Conservation (phyloP, 1,140 invertebrate species). For the Drosophila chauvacae region DNA sequence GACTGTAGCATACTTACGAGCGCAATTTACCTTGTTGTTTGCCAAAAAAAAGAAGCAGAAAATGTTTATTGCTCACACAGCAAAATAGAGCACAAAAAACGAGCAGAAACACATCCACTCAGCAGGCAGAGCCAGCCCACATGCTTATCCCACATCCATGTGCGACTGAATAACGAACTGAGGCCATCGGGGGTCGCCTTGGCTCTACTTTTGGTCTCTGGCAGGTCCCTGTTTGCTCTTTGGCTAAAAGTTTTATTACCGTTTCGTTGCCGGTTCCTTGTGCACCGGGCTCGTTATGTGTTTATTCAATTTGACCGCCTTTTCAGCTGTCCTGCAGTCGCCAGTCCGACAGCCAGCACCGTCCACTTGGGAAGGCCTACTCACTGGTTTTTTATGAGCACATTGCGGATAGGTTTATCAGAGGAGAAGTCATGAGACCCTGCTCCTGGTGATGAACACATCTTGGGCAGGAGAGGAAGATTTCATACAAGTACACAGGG, state of each 20-base stretch:
- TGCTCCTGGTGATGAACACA: slow-evolving; percentile 10
- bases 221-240: slow-evolving; percentile 41
- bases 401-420: slow-evolving; percentile 66
- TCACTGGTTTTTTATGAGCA: slow-evolving; percentile 53
- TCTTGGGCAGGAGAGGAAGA: neutral
- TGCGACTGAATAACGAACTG: slow-evolving; percentile 64
- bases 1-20: slow-evolving; percentile 75
- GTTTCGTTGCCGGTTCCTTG: slow-evolving; percentile 54
- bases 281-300: slow-evolving; percentile 76
- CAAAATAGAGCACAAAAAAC: slow-evolving; percentile 41
- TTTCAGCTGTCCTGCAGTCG: slow-evolving; percentile 31
- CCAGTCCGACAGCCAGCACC: neutral
- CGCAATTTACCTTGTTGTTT: slow-evolving; percentile 66
- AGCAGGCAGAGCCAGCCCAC: slow-evolving; percentile 14
- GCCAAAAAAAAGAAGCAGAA: slow-evolving; percentile 35
- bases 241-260: slow-evolving; percentile 82
- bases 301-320: slow-evolving; percentile 74
- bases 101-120: slow-evolving; percentile 23
- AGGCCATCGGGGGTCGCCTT: slow-evolving; percentile 49
- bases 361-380: slow-evolving; percentile 47
- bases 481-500: neutral
- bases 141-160: slow-evolving; percentile 18
- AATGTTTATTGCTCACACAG: slow-evolving; percentile 69
- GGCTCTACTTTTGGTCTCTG: slow-evolving; percentile 10
- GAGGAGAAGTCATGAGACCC: slow-evolving; percentile 17